phyloP scores from a whole-genome alignment of 2,888 invertebrate species.

The Allolobophora icterica region DNA sequence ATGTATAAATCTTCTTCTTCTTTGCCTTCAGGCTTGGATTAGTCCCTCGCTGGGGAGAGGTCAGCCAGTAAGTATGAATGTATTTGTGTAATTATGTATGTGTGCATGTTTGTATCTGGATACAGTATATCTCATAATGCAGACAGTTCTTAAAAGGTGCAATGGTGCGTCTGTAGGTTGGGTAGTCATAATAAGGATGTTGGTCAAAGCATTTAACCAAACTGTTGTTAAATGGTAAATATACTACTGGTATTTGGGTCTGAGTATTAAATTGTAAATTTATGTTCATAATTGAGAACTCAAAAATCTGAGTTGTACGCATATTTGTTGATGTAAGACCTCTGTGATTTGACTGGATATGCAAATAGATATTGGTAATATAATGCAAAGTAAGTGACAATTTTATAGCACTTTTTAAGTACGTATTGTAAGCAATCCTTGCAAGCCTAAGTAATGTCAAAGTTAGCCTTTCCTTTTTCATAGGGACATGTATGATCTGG shows the following conservation, averaged over 20 bases:
- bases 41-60: no score
- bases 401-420: not conserved
- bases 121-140: not conserved
- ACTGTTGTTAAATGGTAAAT: not conserved
- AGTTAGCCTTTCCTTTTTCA: not conserved
- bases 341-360: not conserved
- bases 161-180: not conserved
- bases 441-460: not conserved
- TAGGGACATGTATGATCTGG: not conserved
- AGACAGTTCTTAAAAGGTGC: not conserved
- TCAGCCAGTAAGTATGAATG: no score
- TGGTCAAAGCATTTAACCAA: not conserved
- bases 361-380: not conserved
- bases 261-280: not conserved
- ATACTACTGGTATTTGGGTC: not conserved
- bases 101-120: not conserved
- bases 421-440: not conserved
- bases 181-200: not conserved
- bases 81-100: not conserved
- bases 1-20: not conserved
- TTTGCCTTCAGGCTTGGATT: no score
- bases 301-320: no score
- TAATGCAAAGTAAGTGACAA: not conserved
- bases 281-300: constrained; percentile 6
- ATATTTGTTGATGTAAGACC: no score